These are phyloP conservation scores for Tethea ocularis DNA, from an alignment of 2,888 invertebrate species.

Conservation along the genomic window DNA sequence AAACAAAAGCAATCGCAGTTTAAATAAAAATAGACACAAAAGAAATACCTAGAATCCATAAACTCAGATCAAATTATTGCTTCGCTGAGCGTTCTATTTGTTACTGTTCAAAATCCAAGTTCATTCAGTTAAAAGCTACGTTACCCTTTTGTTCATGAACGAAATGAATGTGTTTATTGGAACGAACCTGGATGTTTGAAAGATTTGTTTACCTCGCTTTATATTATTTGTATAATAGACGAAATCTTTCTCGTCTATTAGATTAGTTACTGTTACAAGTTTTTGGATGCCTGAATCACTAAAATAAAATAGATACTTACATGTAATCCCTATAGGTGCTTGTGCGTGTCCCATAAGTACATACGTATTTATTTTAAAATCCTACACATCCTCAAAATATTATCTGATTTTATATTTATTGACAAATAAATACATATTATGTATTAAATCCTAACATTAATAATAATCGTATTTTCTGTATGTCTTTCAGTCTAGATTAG, in stretches of 20 bases:
- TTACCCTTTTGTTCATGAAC: slow-evolving; percentile 25
- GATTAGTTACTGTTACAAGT: background rate
- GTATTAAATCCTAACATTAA: too few relatives aligned
- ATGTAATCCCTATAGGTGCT: too few relatives aligned
- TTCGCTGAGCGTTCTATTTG: slow-evolving; percentile 33
- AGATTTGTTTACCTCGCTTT: background rate
- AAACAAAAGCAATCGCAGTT: background rate
- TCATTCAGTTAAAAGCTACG: slow-evolving; percentile 34
- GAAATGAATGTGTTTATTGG: slow-evolving; percentile 13
- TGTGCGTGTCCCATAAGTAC: too few relatives aligned
- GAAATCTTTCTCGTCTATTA: background rate
- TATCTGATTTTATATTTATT: too few relatives aligned
- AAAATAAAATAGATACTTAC: too few relatives aligned
- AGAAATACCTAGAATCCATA: slow-evolving; percentile 22
- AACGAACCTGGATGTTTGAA: background rate
- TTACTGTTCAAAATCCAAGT: slow-evolving; percentile 22
- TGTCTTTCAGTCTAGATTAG: too few relatives aligned
- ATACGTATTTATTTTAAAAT: too few relatives aligned
- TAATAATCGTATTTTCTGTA: too few relatives aligned
- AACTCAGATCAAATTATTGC: slow-evolving; percentile 26
- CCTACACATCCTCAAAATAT: too few relatives aligned
- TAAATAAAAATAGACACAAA: slow-evolving; percentile 12
- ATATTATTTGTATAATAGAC: background rate
- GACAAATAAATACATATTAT: too few relatives aligned
- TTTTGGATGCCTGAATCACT: too few relatives aligned